phyloP scores from a whole-genome alignment of 2,888 invertebrate genomes.

The Drosophila testacea region DNA sequence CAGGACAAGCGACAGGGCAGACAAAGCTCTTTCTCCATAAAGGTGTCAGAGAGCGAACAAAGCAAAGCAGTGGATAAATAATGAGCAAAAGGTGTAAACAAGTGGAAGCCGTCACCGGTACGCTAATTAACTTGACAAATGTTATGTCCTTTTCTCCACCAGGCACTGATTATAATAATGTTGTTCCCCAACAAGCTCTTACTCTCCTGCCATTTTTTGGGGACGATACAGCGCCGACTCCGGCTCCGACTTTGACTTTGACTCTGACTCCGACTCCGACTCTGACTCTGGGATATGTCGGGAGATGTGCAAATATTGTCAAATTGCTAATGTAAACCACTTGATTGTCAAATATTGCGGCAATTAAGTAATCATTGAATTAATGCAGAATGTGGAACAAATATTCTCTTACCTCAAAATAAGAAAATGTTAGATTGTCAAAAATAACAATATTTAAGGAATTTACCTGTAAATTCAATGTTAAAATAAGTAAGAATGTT shows the following conservation, averaged over 20 bases:
- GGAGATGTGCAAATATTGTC: conserved; percentile 20
- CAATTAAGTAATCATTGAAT: conserved; percentile 36
- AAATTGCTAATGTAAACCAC: conserved; percentile 19
- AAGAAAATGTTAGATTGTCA: no score
- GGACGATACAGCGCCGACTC: no score
- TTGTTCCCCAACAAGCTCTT: neutral
- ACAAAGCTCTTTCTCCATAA: neutral
- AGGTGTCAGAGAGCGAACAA: conserved; percentile 33
- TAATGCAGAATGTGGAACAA: conserved; percentile 9
- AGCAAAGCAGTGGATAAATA: conserved; percentile 55
- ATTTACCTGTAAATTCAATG: no score
- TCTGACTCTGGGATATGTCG: no score
- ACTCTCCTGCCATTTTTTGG: no score
- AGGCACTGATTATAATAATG: conserved; percentile 41
- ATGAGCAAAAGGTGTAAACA: conserved; percentile 74
- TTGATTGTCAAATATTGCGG: conserved; percentile 36
- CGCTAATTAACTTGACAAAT: conserved; percentile 75
- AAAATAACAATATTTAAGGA: no score
- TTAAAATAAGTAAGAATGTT: no score
- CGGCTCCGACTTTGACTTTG: no score
- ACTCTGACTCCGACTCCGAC: no score
- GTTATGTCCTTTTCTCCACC: conserved; percentile 39
- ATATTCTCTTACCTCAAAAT: neutral
- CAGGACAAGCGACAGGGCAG: no score
- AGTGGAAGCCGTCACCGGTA: conserved; percentile 48